A percentile compares a stretch with the other conserved stretches of the same genome.
Conservation (phyloP, 2,888 invertebrate species). For the Gymnoscelis rufifasciata region DNA sequence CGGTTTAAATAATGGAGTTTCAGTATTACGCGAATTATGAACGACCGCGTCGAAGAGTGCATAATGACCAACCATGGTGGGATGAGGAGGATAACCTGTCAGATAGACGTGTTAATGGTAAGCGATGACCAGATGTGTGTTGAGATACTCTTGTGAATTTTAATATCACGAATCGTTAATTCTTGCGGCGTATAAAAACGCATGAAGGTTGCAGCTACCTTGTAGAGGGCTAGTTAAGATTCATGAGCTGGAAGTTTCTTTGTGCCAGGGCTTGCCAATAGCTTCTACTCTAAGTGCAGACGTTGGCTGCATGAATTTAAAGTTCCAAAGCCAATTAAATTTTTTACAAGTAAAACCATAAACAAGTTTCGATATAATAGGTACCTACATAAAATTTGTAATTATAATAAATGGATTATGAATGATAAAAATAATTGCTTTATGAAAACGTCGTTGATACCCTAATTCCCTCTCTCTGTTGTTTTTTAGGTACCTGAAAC, state of each 20-base stretch:
- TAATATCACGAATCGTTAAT: not conserved
- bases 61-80: constrained; percentile 67
- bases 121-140: constrained; percentile 24
- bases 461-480: no score
- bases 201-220: constrained; percentile 5
- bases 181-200: constrained; percentile 1
- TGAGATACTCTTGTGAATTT: not conserved
- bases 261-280: not conserved
- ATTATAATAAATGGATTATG: no score
- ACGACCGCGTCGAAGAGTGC: constrained; percentile 46
- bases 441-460: no score
- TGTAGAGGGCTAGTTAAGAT: constrained; percentile 4
- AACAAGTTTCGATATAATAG: no score
- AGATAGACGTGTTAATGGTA: constrained; percentile 65
- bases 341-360: no score
- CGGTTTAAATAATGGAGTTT: constrained; percentile 58
- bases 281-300: no score
- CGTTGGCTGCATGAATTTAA: no score
- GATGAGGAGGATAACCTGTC: constrained; percentile 70
- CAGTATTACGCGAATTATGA: constrained; percentile 69
- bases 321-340: no score
- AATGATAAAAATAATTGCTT: no score
- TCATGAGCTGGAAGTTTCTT: not conserved
- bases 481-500: no score
- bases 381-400: no score